These are phyloP conservation scores for Piprites chloris DNA, from an alignment of 2,113 vertebrate species.

Conservation along the genomic window DNA sequence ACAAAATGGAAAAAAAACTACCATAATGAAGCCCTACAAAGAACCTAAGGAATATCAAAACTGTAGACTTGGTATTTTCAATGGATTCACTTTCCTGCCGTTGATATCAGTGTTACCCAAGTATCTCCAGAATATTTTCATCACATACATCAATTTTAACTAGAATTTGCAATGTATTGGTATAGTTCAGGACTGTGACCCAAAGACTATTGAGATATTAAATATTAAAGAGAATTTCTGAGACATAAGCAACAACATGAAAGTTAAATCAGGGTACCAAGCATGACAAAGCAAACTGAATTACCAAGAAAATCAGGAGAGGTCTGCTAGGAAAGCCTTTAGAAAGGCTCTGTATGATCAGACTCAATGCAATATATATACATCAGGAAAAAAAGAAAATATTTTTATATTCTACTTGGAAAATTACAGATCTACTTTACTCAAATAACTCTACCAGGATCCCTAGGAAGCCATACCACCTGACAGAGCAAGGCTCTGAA, in stretches of 20 bases:
- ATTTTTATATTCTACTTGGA: background rate
- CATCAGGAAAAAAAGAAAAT: background rate
- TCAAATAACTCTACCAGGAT: background rate
- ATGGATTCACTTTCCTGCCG: background rate
- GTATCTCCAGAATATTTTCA: background rate
- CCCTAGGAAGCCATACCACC: background rate
- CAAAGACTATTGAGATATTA: background rate
- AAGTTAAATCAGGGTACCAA: background rate
- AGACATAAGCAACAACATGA: background rate
- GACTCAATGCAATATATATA: background rate
- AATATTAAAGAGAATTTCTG: background rate
- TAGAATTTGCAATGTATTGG: background rate
- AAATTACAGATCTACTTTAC: background rate
- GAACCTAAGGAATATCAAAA: background rate
- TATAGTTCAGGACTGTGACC: background rate
- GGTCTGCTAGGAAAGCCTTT: background rate
- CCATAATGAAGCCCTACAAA: accelerated
- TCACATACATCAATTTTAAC: background rate
- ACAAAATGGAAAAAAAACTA: background rate
- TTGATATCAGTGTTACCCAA: accelerated
- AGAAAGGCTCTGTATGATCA: background rate
- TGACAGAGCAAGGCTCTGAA: background rate
- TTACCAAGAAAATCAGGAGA: background rate
- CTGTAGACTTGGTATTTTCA: background rate
- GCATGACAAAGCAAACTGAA: background rate